phyloP scores from a whole-genome alignment of 2,888 invertebrate species.

The Timema podura region DNA sequence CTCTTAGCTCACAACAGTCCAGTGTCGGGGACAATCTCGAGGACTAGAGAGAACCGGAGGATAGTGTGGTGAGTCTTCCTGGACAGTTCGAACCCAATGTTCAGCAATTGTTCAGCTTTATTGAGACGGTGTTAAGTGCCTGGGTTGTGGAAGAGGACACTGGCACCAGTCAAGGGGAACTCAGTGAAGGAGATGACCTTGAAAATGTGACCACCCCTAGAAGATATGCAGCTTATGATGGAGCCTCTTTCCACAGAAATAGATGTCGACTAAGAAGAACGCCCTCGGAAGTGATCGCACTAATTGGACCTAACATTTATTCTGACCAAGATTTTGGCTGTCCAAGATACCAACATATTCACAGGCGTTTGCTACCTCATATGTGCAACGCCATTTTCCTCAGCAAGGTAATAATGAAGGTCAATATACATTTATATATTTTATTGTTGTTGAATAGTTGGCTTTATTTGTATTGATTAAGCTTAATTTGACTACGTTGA shows the following conservation, averaged over 20 bases:
- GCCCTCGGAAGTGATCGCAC: constrained; percentile 31
- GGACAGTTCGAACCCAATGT: constrained; percentile 62
- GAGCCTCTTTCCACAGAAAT: constrained; percentile 49
- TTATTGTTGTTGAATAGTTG: no score
- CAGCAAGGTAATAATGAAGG: constrained; percentile 63
- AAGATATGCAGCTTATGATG: not conserved
- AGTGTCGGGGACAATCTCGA: constrained; percentile 42
- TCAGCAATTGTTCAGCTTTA: constrained; percentile 76
- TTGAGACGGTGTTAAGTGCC: constrained; percentile 72
- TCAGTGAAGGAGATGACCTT: constrained; percentile 55
- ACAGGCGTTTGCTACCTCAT: constrained; percentile 81
- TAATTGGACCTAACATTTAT: constrained; percentile 34
- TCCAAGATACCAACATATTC: constrained; percentile 56
- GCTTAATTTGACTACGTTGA: no score
- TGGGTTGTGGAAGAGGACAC: constrained; percentile 69
- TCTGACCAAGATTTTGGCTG: constrained; percentile 34
- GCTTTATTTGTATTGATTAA: no score
- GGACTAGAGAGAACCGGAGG: constrained; percentile 44
- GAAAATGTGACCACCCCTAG: no score
- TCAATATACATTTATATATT: no score
- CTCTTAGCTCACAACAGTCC: constrained; percentile 46
- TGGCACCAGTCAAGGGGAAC: constrained; percentile 64
- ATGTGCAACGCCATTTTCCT: constrained; percentile 86
- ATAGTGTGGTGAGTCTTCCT: constrained; percentile 53
- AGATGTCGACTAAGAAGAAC: constrained; percentile 35